Evolutionary conservation across 2,797 vertebrate species (phyloP).

Genomic region (Rhincodon typus): DNA sequence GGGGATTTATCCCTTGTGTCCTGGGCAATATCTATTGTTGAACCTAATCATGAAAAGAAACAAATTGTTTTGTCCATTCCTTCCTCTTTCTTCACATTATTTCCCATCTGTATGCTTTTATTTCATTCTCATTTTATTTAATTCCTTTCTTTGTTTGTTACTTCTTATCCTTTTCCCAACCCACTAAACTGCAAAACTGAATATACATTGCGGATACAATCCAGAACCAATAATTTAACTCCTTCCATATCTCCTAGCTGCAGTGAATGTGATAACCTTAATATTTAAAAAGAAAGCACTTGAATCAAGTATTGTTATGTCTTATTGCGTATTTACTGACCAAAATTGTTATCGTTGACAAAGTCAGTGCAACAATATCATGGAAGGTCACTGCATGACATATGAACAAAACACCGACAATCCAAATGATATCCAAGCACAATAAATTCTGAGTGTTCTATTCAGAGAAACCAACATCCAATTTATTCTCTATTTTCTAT

Average conservation of each 20-base stretch:
- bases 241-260: not conserved
- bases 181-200: not conserved
- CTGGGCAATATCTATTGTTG: too few relatives aligned
- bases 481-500: slow-evolving; percentile 35
- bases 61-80: not conserved
- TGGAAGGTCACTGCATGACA: not conserved
- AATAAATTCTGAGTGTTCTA: slow-evolving; percentile 14
- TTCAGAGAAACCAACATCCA: slow-evolving; percentile 3
- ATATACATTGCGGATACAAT: not conserved
- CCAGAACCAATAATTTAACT: not conserved
- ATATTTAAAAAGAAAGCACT: not conserved
- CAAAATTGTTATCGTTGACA: not conserved
- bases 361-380: not conserved
- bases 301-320: not conserved
- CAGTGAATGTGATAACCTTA: not conserved
- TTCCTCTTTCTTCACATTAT: not conserved
- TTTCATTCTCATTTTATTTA: not conserved
- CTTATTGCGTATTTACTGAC: not conserved
- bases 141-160: not conserved
- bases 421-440: not conserved
- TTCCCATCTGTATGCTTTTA: not conserved
- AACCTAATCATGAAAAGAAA: too few relatives aligned
- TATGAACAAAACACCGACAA: not conserved
- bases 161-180: not conserved
- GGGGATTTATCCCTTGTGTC: too few relatives aligned